A percentile compares a stretch with the other conserved stretches of the same genome.
phyloP scores from a whole-genome alignment of 2,113 vertebrate species.

The Stigmatopora argus region DNA sequence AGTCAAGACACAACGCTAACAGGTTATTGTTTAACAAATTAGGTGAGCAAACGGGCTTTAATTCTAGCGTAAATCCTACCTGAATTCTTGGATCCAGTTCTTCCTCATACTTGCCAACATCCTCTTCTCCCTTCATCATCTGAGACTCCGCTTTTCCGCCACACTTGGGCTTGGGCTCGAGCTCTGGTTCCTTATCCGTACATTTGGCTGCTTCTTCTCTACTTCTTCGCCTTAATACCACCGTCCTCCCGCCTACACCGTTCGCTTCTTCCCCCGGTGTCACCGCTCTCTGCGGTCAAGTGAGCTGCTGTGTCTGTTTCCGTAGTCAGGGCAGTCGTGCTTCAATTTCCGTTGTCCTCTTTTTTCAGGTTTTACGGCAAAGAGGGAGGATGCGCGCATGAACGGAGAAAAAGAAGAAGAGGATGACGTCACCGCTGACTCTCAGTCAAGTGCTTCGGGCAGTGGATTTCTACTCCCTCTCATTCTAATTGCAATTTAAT shows the following conservation, averaged over 20 bases:
- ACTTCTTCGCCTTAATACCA: slow-evolving; percentile 22
- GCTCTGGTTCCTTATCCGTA: slow-evolving; percentile 14
- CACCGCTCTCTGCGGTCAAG: slow-evolving; percentile 44
- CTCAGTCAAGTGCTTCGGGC: too few relatives aligned
- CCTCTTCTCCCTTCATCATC: slow-evolving; percentile 25
- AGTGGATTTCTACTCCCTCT: too few relatives aligned
- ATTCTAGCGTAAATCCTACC: slow-evolving; percentile 36
- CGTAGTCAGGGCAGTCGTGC: too few relatives aligned
- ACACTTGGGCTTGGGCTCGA: background rate
- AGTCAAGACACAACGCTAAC: background rate
- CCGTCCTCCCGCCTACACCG: slow-evolving; percentile 24
- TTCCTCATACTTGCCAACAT: slow-evolving; percentile 58
- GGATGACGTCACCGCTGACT: too few relatives aligned
- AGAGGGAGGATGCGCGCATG: too few relatives aligned
- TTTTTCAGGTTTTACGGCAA: too few relatives aligned
- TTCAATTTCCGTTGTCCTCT: too few relatives aligned
- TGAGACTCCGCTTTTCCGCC: slow-evolving; percentile 8
- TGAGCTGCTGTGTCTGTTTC: too few relatives aligned
- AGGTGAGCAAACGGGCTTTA: background rate
- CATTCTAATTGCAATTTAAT: too few relatives aligned
- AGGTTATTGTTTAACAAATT: background rate
- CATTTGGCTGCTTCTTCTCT: slow-evolving; percentile 6
- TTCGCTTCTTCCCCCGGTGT: slow-evolving; percentile 57
- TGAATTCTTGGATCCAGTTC: slow-evolving; percentile 74
- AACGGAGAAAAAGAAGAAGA: too few relatives aligned